Percentiles rank a stretch among this genome's conserved stretches.
Evolutionary conservation across 2,113 vertebrate genomes (phyloP).

Genomic region (Perca flavescens): DNA sequence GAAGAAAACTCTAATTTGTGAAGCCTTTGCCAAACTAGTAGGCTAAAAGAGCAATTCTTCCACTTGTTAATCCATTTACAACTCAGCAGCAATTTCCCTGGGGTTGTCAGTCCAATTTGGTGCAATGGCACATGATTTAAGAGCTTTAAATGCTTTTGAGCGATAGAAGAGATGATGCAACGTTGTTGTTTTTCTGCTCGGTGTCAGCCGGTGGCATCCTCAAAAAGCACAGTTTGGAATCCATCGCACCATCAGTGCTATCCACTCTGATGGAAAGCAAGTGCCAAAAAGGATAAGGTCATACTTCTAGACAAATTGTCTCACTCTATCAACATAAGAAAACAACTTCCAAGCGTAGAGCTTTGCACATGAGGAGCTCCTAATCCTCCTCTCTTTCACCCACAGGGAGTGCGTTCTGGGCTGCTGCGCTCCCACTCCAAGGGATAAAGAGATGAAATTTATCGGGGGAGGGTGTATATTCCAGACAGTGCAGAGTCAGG

Average conservation of each 20-base stretch:
- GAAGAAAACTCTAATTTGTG: constrained; percentile 14
- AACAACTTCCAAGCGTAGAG: constrained; percentile 35
- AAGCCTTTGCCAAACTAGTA: constrained; percentile 14
- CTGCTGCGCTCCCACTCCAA: constrained; percentile 44
- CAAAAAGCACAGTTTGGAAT: constrained; percentile 62
- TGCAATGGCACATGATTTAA: constrained; percentile 44
- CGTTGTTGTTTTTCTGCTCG: constrained; percentile 50
- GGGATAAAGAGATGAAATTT: constrained; percentile 69
- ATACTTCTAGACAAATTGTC: constrained; percentile 58
- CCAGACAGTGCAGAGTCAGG: constrained; percentile 77
- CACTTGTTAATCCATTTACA: constrained; percentile 48
- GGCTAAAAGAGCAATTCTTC: constrained; percentile 30
- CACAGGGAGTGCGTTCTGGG: constrained; percentile 48
- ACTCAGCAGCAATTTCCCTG: constrained; percentile 21
- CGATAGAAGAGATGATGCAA: constrained; percentile 67
- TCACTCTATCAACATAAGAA: constrained; percentile 58
- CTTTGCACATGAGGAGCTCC: constrained; percentile 23
- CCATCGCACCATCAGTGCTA: constrained; percentile 54
- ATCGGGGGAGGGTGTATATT: constrained; percentile 61
- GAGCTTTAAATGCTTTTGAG: constrained; percentile 51
- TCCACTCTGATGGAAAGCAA: constrained; percentile 36
- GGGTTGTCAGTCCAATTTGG: constrained; percentile 56
- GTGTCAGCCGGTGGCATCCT: constrained; percentile 55
- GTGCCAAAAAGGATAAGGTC: constrained; percentile 58
- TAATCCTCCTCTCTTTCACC: constrained; percentile 48